A percentile compares a stretch with the other conserved stretches of the same genome.
Evolutionary conservation across 2,113 vertebrate genomes (phyloP).

Genomic region (Paradoxurus hermaphroditus): DNA sequence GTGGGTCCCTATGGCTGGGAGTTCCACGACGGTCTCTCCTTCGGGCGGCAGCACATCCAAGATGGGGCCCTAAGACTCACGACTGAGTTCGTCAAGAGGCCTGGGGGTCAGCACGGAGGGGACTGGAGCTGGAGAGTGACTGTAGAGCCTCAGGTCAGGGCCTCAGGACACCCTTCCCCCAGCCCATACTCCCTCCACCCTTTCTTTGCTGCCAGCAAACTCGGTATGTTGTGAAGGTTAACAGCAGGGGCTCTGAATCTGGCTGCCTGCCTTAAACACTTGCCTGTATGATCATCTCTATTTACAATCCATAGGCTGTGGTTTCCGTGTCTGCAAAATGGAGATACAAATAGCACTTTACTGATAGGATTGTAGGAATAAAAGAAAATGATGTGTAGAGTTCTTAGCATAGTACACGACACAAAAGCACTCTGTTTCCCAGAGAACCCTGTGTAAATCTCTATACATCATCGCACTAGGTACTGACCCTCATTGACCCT

Average conservation of each 20-base stretch:
- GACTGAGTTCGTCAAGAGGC: slow-evolving; percentile 93
- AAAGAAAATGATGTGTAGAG: neutral
- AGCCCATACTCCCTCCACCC: neutral
- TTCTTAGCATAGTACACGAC: neutral
- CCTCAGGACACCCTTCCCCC: neutral
- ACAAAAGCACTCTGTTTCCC: neutral
- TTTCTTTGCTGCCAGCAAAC: neutral
- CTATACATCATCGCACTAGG: neutral
- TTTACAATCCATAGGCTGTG: neutral
- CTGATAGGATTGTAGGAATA: neutral
- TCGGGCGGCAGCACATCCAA: slow-evolving; percentile 92
- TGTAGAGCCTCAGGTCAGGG: slow-evolving; percentile 86
- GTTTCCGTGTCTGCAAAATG: slow-evolving; percentile 37
- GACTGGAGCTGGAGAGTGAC: slow-evolving; percentile 97
- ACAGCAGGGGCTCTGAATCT: neutral
- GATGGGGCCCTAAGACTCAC: slow-evolving; percentile 88
- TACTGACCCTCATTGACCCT: neutral
- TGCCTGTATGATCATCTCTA: neutral
- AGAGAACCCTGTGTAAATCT: neutral
- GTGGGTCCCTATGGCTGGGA: slow-evolving; percentile 92
- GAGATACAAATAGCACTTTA: neutral
- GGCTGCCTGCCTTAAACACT: neutral
- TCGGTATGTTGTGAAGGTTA: neutral
- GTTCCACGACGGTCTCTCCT: slow-evolving; percentile 92
- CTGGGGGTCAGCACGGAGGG: slow-evolving; percentile 92